phyloP scores from a whole-genome alignment of 1,140 invertebrate genomes.

The Acromyrmex heyeri region DNA sequence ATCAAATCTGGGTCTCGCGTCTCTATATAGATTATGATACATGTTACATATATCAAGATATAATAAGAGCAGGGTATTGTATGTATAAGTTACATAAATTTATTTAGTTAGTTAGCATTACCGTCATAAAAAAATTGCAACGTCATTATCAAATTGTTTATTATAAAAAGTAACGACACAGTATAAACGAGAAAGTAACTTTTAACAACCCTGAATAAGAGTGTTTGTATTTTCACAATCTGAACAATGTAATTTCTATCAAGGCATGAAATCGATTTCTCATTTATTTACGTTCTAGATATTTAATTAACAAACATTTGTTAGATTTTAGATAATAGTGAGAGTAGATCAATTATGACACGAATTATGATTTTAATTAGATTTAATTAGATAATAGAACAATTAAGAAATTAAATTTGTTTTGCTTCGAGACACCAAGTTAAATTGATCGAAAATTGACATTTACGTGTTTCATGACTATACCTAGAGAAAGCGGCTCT shows the following conservation, averaged over 20 bases:
- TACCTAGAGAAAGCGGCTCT: conserved; percentile 89
- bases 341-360: too few relatives aligned
- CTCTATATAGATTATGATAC: conserved; percentile 80
- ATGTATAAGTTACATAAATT: too few relatives aligned
- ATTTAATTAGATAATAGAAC: too few relatives aligned
- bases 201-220: neutral
- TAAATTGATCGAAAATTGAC: neutral
- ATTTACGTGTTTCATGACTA: neutral
- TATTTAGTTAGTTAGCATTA: too few relatives aligned
- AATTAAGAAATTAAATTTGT: neutral
- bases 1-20: conserved; percentile 90
- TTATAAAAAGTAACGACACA: too few relatives aligned
- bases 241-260: neutral
- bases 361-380: too few relatives aligned
- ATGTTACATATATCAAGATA: neutral
- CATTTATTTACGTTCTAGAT: neutral
- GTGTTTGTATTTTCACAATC: neutral
- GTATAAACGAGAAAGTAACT: too few relatives aligned
- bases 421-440: neutral
- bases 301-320: neutral
- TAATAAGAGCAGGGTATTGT: neutral
- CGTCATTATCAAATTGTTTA: too few relatives aligned
- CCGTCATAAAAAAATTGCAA: too few relatives aligned
- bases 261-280: neutral
- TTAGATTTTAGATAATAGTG: neutral